Conservation (phyloP, 2,888 invertebrate genomes). For the Macrophya annulata region DNA sequence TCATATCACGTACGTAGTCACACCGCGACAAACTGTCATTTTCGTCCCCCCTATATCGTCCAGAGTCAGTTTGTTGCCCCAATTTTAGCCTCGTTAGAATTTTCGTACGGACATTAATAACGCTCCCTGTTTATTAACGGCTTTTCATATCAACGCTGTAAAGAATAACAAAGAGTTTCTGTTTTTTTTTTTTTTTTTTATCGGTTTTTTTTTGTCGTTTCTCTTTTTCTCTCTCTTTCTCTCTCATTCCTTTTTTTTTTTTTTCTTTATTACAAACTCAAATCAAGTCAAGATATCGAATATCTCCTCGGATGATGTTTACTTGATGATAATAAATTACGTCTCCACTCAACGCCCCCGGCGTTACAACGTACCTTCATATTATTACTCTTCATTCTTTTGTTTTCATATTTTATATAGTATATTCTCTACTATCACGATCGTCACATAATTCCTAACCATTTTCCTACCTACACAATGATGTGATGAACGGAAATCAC, state of each 20-base stretch:
- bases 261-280: not conserved
- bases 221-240: not conserved
- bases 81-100: constrained; percentile 41
- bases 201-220: not conserved
- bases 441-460: constrained; percentile 21
- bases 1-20: constrained; percentile 36
- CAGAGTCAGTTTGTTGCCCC: constrained; percentile 40
- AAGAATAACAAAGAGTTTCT: constrained; percentile 7
- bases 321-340: constrained; percentile 17
- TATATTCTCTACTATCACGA: not conserved
- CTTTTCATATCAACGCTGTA: constrained; percentile 25
- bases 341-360: not conserved
- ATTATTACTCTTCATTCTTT: constrained; percentile 23
- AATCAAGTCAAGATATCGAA: constrained; percentile 47
- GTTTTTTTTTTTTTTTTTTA: not conserved
- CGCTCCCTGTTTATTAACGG: constrained; percentile 25
- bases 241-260: not conserved
- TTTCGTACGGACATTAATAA: constrained; percentile 26
- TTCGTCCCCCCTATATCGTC: not conserved
- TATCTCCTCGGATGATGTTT: not conserved
- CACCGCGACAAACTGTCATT: constrained; percentile 33
- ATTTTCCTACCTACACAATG: not conserved
- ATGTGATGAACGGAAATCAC: constrained; percentile 51
- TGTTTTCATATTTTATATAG: not conserved
- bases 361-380: not conserved